Evolutionary conservation across 2,113 vertebrate genomes (phyloP).

Genomic region (Aphyosemion australe): DNA sequence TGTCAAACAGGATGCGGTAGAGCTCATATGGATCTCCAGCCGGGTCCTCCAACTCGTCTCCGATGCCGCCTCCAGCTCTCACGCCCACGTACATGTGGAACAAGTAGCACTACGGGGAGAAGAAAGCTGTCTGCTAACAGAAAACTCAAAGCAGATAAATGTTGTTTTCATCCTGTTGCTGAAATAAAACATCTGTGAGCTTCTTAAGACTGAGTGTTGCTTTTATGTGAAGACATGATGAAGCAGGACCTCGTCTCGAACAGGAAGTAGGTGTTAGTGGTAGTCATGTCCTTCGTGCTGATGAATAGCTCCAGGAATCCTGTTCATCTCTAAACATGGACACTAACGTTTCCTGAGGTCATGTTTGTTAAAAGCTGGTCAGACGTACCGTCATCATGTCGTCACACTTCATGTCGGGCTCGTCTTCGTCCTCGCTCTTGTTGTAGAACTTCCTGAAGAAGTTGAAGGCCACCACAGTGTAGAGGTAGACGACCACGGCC

Average conservation of each 20-base stretch:
- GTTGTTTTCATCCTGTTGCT: too few species aligned
- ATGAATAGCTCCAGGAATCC: slow-evolving; percentile 7
- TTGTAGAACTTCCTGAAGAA: slow-evolving; percentile 99
- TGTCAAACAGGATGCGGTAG: slow-evolving; percentile 97
- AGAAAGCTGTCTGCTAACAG: too few species aligned
- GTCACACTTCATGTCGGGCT: slow-evolving; percentile 97
- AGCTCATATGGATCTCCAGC: slow-evolving; percentile 98
- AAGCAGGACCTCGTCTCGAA: too few species aligned
- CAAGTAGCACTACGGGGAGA: slow-evolving; percentile 87
- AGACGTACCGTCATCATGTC: slow-evolving; percentile 95
- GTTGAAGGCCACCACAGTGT: slow-evolving; percentile 98
- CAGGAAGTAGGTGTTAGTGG: too few species aligned
- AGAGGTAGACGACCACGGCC: slow-evolving; percentile 96
- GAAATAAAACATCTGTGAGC: too few species aligned
- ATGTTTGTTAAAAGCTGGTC: neutral
- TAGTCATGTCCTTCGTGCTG: too few species aligned
- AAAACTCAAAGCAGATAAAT: too few species aligned
- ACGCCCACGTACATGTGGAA: slow-evolving; percentile 99
- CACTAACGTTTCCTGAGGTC: neutral
- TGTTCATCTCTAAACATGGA: slow-evolving; percentile 11
- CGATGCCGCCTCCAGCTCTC: slow-evolving; percentile 95
- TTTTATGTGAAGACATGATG: too few species aligned
- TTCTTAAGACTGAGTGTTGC: too few species aligned
- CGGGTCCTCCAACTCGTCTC: slow-evolving; percentile 96
- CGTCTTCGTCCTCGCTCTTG: slow-evolving; percentile 95